Evolutionary conservation across 2,797 vertebrate species (phyloP), one percentile per base, ranked within the genome.

Genomic region (Podarcis lilfordi): DNA sequence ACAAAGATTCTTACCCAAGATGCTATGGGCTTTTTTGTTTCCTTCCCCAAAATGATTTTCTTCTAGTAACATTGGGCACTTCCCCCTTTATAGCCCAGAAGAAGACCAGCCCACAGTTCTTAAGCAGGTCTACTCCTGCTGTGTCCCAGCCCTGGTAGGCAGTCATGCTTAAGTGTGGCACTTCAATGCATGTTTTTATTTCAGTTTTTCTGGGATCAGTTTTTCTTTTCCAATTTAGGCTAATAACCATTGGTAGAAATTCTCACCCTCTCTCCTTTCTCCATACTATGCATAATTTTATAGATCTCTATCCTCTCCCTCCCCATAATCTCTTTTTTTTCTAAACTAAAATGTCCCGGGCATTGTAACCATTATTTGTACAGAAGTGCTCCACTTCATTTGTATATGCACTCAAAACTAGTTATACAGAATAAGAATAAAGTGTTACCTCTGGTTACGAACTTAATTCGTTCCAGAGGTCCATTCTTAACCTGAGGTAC

Each of bases 61-160:
- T 69, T 87, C 78, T 93, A 91, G 84, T 82, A 82, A 93, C 50
- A 78, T 72, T 59, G 50, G 77, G 2, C 4, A 71, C 32, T 23
- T 71, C 43, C 15, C 27, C 32, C 5, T 69, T 50, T 68, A 27
- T 35, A 32, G 8, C 15, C 27, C 43, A 86, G 32, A n/a, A n/a
- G n/a, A 59, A 55, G 25, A 19, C 25, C n/a, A 59, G 40, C n/a
- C 8, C 43, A 43, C 2, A 50, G 1, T 69, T 79, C n/a, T 69
- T 50, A 50, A 35, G 32, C 23, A 74, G 10, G 5, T 71, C 68
- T n/a, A 13, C 5, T 55, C 17, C 21, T 35, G 50, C 13, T 84
- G 66, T 71, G 43, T 19, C n/a, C 7, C 45, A 40, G 9, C 29
- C n/a, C 25, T 29, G 3, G 32, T n/a, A 71, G 27, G 23, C 3